Percentiles rank a stretch among this genome's conserved stretches.
Evolutionary conservation across 2,888 invertebrate species (phyloP).

Genomic region (Sinhomidia bicolor): DNA sequence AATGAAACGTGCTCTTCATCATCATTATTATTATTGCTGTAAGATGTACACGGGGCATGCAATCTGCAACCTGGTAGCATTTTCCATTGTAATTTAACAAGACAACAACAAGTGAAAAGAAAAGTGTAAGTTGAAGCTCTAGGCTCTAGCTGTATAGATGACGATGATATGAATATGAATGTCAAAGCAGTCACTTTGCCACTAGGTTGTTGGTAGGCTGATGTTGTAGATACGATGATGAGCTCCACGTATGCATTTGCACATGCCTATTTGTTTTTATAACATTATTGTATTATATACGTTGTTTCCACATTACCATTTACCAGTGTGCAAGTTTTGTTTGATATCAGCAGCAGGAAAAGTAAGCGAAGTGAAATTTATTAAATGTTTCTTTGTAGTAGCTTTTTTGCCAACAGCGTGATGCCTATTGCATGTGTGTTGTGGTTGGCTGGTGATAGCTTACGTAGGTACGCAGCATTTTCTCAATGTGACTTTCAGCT

Average conservation of each 20-base stretch:
- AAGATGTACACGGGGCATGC: too few relatives aligned
- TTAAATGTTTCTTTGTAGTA: too few relatives aligned
- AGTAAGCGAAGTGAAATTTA: neutral
- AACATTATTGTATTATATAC: neutral
- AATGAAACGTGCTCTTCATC: neutral
- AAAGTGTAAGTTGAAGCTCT: too few relatives aligned
- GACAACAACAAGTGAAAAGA: slow-evolving; percentile 1
- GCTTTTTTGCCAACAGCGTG: too few relatives aligned
- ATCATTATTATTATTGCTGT: neutral
- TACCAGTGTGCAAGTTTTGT: neutral
- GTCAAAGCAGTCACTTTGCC: slow-evolving; percentile 43
- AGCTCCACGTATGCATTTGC: neutral
- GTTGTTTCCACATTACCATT: neutral
- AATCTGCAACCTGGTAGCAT: neutral
- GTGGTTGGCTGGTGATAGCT: neutral
- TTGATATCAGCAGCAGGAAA: neutral
- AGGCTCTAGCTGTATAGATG: too few relatives aligned
- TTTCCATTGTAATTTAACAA: neutral
- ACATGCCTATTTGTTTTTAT: neutral
- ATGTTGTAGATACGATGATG: neutral
- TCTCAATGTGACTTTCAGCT: slow-evolving; percentile 60
- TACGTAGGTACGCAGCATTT: slow-evolving; percentile 18
- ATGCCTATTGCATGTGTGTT: too few relatives aligned
- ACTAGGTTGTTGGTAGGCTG: neutral
- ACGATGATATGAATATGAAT: too few relatives aligned